These are phyloP conservation scores for Arctocebus calabarensis DNA, from an alignment of 2,797 vertebrate genomes.

Conservation along the genomic window DNA sequence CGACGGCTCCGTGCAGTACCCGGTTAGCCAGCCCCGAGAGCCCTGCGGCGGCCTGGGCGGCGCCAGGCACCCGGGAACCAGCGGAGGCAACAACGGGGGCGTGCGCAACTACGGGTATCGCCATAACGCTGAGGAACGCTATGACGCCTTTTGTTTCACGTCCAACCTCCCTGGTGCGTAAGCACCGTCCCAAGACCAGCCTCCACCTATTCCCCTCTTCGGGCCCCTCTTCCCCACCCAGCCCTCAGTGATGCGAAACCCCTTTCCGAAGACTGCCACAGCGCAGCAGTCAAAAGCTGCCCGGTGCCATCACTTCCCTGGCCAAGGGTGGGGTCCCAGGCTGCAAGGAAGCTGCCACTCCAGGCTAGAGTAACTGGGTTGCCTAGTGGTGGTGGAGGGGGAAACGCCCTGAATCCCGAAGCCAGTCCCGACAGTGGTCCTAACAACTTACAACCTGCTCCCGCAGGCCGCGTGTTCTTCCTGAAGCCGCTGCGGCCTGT, in stretches of 20 bases:
- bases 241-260: not conserved
- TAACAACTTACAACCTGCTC: not conserved
- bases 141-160: conserved; percentile 98
- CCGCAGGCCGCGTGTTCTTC: conserved; percentile 95
- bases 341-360: not conserved
- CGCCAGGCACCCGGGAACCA: conserved; percentile 73
- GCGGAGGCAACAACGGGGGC: conserved; percentile 90
- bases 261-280: not conserved
- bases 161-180: conserved; percentile 95
- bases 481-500: conserved; percentile 96
- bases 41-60: conserved; percentile 93
- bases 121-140: conserved; percentile 95
- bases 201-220: not conserved
- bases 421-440: not conserved
- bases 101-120: conserved; percentile 97
- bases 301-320: not conserved
- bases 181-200: not conserved
- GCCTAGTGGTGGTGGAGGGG: no score
- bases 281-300: no score
- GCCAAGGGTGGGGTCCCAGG: not conserved
- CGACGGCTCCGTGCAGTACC: conserved; percentile 97
- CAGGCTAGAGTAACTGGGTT: not conserved
- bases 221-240: not conserved
- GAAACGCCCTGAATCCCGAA: not conserved
- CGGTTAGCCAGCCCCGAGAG: conserved; percentile 94